Evolutionary conservation across 2,888 invertebrate species (phyloP), one percentile per base, ranked within the genome.

Genomic region (Argyresthia goedartella): DNA sequence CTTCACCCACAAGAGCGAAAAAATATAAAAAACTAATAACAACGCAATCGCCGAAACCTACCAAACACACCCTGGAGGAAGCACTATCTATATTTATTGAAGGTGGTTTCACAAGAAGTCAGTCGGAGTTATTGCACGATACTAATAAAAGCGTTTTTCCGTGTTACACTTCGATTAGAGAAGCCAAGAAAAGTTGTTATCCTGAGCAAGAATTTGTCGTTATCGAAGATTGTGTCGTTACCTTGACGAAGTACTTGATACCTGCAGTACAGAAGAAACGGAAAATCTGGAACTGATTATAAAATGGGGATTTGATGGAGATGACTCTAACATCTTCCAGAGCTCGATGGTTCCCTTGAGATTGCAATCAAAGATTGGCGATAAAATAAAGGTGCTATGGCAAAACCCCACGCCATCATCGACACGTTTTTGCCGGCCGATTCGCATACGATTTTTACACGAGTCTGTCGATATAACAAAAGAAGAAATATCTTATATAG

Each of bases 31-130:
- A n/a, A 36, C 14, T 14, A 36, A 14, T 36, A 15, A 8, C 16
- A 48, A 48, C 11, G 47, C 47, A 48, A 13, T 13, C 15, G 16
- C n/a, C 13, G 36, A 36, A 34, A 46, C 46, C 15, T 44, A 13
- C 44, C 15, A 13, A 44, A 15, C 15, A 10, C 33, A 46, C 25
- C 13, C 46, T 39, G 35, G 44, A 44, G 11, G 11, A 51, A 43
- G 39, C 33, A 51, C 34, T 33, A 13, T 10, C 34, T n/a, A 51
- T 44, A 13, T 51, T 50, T 16, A 48, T 53, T 9, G 53, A 51
- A 53, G 49, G 36, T 41, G 49, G 43, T 48, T 51, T 53, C 43
- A 53, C 47, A 35, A 53, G 48, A 36, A 51, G 51, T 35, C 51
- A 53, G 48, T 53, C 44, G 41, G 53, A 53, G 33, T 39, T 50